Percentiles rank a stretch among this genome's conserved stretches.
Evolutionary conservation across 2,797 vertebrate species (phyloP).

Genomic region (Oryzias sinensis): DNA sequence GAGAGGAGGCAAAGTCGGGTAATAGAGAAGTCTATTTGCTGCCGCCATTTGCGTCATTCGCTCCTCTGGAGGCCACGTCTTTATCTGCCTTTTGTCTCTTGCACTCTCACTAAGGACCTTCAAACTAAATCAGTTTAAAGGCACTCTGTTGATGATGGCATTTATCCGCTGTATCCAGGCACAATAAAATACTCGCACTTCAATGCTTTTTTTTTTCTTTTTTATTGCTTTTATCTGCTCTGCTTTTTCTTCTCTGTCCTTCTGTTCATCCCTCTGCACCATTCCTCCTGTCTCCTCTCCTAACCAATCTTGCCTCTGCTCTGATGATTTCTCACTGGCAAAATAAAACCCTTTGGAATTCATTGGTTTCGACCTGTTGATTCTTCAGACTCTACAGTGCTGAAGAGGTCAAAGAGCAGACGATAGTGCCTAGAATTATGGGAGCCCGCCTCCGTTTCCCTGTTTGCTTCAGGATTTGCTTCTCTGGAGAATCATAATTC

Average conservation of each 20-base stretch:
- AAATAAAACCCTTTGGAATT: constrained; percentile 34
- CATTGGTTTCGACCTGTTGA: constrained; percentile 18
- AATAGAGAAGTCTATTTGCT: constrained; percentile 34
- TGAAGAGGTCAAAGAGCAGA: constrained; percentile 1
- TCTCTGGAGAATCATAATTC: background rate
- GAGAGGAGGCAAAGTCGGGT: constrained; percentile 27
- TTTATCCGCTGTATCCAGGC: constrained; percentile 50
- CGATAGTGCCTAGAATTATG: background rate
- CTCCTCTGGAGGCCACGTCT: constrained; percentile 37
- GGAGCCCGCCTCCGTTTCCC: background rate
- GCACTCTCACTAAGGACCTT: constrained; percentile 24
- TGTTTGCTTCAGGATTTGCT: background rate
- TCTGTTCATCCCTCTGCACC: constrained; percentile 22
- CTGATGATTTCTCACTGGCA: constrained; percentile 22
- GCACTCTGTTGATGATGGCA: constrained; percentile 49
- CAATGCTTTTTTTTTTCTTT: constrained; percentile 37
- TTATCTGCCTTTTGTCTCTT: constrained; percentile 20
- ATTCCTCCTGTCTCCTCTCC: constrained; percentile 27
- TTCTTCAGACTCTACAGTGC: constrained; percentile 8
- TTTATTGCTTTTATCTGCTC: constrained; percentile 41
- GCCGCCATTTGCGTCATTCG: constrained; percentile 47
- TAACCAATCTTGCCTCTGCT: constrained; percentile 23
- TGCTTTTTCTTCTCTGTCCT: constrained; percentile 17
- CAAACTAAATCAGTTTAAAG: constrained; percentile 56
- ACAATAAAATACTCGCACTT: constrained; percentile 43